These are phyloP conservation scores for Bombus impatiens DNA, from an alignment of 1,140 invertebrate genomes.

Conservation along the genomic window DNA sequence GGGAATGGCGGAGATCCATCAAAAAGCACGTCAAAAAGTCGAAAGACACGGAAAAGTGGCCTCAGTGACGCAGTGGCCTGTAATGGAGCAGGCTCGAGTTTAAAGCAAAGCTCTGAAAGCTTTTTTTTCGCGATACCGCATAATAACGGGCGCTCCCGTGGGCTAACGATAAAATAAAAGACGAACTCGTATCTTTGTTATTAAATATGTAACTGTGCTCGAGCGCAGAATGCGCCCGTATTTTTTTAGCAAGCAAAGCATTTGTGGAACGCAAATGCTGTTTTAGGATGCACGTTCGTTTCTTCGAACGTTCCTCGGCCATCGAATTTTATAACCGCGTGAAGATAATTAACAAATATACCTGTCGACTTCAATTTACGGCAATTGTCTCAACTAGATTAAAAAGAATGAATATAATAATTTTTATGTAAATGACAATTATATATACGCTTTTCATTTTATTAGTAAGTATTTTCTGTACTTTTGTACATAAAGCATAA, in stretches of 20 bases:
- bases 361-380: background rate
- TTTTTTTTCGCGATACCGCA: background rate
- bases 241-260: background rate
- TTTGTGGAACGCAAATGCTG: background rate
- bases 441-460: background rate
- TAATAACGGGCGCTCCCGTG: background rate
- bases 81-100: constrained; percentile 32
- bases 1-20: background rate
- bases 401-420: background rate
- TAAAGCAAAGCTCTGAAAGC: background rate
- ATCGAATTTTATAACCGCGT: background rate
- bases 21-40: background rate
- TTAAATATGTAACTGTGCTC: background rate
- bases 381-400: background rate
- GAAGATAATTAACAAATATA: background rate
- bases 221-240: no score
- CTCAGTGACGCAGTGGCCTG: constrained; percentile 23
- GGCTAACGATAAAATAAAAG: constrained; percentile 1
- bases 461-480: background rate
- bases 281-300: no score
- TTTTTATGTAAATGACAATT: no score
- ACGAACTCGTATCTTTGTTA: background rate
- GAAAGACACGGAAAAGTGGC: constrained; percentile 19
- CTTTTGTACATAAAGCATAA: background rate
- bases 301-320: background rate